phyloP scores from a whole-genome alignment of 2,113 vertebrate genomes.

The Limanda limanda region DNA sequence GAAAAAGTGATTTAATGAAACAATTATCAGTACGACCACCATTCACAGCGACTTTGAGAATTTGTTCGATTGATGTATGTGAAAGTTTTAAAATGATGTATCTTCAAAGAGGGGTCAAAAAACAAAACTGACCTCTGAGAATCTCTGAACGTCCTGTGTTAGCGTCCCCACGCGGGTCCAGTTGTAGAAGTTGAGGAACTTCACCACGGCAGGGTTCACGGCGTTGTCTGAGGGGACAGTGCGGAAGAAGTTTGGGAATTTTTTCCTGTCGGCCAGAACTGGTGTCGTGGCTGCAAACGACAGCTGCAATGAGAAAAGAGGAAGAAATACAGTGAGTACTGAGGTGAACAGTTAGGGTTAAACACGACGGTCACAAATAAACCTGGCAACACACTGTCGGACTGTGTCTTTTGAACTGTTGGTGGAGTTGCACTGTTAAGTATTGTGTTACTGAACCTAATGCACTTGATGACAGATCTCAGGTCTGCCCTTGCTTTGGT shows the following conservation, averaged over 20 bases:
- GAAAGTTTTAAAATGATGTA: background rate
- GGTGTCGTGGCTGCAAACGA: conserved; percentile 98
- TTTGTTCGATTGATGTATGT: background rate
- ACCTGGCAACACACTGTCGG: conserved; percentile 8
- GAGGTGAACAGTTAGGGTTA: background rate
- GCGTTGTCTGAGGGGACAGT: conserved; percentile 98
- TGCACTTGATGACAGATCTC: conserved; percentile 1
- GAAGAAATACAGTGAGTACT: conserved; percentile 10
- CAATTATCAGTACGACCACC: too few relatives aligned
- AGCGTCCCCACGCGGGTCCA: conserved; percentile 98
- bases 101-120: background rate
- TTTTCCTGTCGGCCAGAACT: conserved; percentile 98
- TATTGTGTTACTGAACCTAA: conserved; percentile 6
- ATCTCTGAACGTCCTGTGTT: conserved; percentile 97
- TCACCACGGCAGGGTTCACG: conserved; percentile 97
- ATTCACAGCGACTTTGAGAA: too few relatives aligned
- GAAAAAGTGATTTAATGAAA: too few relatives aligned
- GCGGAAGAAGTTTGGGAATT: conserved; percentile 98
- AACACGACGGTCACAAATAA: background rate
- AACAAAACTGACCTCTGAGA: conserved; percentile 91
- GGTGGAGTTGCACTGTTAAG: background rate
- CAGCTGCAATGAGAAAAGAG: conserved; percentile 84
- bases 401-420: conserved; percentile 5
- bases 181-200: conserved; percentile 93
- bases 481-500: background rate